Evolutionary conservation across 2,113 vertebrate genomes (phyloP), one percentile per base, ranked within the genome.

Genomic region (Podarcis raffonei): DNA sequence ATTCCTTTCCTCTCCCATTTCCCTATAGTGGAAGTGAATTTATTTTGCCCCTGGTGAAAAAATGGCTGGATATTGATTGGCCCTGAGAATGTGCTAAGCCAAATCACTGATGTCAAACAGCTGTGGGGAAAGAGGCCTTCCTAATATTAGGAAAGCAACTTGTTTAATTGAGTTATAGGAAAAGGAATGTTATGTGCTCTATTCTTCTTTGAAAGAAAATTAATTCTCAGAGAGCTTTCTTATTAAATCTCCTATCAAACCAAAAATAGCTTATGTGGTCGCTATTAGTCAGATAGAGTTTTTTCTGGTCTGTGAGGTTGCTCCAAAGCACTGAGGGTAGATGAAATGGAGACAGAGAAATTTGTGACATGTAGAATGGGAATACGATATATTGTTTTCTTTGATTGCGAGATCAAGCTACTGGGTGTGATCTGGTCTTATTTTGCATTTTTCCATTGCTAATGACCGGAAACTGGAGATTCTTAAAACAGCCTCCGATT

Each of bases 191-290:
- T 3, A 25, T 91, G 88, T 93, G 89, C 94, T 93, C 87, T 87
- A 85, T 90, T 89, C 83, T 90, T 81, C 53, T 0, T 87, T 88
- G 92, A 94, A 90, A 96, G 91, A 93, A 96, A 95, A 95, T 95
- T 89, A 85, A 93, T 72, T 88, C 92, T 92, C 94, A 95, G 91
- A 93, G 89, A 94, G 91, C 88, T 95, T 95, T 94, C 94, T 95
- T 95, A 95, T 95, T 94, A 94, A 95, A 95, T 86, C 88, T 95
- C 85, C 82, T 83, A 93, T 94, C 89, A 88, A 92, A 85, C 74
- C 76, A 85, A 84, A 93, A 95, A 95, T 93, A 96, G 81, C 82
- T 82, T n/a, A 83, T 90, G 84, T 48, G 35, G 37, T 90, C 72
- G 87, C 74, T 89, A 91, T 85, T 81, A 82, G 16, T 92, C 85